A percentile compares a stretch with the other conserved stretches of the same genome.
Evolutionary conservation across 2,113 vertebrate species (phyloP).

Genomic region (Myrmecophaga tridactyla): DNA sequence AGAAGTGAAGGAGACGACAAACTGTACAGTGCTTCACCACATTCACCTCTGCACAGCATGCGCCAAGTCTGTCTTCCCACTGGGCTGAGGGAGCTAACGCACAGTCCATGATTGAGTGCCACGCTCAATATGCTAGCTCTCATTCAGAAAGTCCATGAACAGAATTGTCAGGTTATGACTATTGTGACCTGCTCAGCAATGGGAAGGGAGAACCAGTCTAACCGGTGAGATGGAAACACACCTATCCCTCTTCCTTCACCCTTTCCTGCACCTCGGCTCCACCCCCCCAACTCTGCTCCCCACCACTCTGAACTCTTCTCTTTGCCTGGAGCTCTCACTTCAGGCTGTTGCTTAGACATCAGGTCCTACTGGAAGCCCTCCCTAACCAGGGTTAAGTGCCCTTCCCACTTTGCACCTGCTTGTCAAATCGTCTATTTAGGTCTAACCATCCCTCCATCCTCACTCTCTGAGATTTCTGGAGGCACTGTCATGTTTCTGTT

Average conservation of each 20-base stretch:
- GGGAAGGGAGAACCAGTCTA: not conserved
- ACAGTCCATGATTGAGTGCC: not conserved
- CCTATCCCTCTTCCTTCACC: not conserved
- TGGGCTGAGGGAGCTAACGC: too few species aligned
- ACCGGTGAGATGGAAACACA: not conserved
- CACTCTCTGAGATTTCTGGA: not conserved
- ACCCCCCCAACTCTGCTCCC: not conserved
- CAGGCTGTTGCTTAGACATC: not conserved
- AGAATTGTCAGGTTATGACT: not conserved
- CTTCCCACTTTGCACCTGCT: not conserved
- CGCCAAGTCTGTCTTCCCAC: not conserved
- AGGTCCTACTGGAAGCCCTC: not conserved
- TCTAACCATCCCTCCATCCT: not conserved
- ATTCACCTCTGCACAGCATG: not conserved
- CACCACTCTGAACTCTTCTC: not conserved
- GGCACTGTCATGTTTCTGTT: not conserved
- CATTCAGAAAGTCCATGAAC: not conserved
- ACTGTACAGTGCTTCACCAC: not conserved
- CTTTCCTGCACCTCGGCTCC: not conserved
- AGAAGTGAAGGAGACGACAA: not conserved
- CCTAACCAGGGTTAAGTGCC: not conserved
- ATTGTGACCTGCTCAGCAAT: accelerated
- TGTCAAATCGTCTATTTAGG: too few species aligned
- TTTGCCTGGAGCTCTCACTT: not conserved
- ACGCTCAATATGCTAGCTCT: not conserved